These are phyloP conservation scores for Syngnathus floridae DNA, from an alignment of 2,113 vertebrate species.

Conservation along the genomic window DNA sequence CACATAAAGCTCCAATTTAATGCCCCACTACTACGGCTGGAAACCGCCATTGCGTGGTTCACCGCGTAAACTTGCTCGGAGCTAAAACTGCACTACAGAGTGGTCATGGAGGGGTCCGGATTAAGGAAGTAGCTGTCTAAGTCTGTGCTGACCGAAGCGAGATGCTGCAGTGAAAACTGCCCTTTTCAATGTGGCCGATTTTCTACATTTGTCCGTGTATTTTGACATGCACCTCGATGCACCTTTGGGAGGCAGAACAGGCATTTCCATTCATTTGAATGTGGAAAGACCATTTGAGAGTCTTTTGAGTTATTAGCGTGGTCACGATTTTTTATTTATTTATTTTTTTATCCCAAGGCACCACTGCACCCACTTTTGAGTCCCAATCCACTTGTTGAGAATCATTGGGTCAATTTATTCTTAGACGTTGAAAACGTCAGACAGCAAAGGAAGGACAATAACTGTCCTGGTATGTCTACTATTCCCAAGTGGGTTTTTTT, in stretches of 20 bases:
- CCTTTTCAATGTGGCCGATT: slow-evolving; percentile 14
- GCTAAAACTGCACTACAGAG: slow-evolving; percentile 78
- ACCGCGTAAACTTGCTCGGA: slow-evolving; percentile 70
- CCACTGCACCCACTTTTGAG: no score
- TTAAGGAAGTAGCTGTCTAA: slow-evolving; percentile 8
- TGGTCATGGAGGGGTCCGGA: slow-evolving; percentile 67
- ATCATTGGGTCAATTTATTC: background rate
- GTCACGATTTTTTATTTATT: background rate
- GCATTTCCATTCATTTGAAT: background rate
- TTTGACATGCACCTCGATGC: slow-evolving; percentile 8
- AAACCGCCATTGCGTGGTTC: slow-evolving; percentile 73
- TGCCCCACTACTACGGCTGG: slow-evolving; percentile 64
- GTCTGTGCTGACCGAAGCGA: slow-evolving; percentile 7
- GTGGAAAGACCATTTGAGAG: background rate
- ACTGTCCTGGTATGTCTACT: background rate
- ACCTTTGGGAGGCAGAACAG: background rate
- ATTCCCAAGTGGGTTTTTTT: background rate
- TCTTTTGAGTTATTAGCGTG: background rate
- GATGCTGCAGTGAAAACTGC: slow-evolving; percentile 16
- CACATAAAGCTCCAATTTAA: slow-evolving; percentile 62
- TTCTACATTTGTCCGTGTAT: slow-evolving; percentile 11
- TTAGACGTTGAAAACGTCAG: background rate
- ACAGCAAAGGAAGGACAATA: background rate
- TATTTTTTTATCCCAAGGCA: no score
- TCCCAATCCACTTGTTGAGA: background rate